These are phyloP conservation scores for Albula goreensis DNA, from an alignment of 2,113 vertebrate genomes.

Conservation along the genomic window DNA sequence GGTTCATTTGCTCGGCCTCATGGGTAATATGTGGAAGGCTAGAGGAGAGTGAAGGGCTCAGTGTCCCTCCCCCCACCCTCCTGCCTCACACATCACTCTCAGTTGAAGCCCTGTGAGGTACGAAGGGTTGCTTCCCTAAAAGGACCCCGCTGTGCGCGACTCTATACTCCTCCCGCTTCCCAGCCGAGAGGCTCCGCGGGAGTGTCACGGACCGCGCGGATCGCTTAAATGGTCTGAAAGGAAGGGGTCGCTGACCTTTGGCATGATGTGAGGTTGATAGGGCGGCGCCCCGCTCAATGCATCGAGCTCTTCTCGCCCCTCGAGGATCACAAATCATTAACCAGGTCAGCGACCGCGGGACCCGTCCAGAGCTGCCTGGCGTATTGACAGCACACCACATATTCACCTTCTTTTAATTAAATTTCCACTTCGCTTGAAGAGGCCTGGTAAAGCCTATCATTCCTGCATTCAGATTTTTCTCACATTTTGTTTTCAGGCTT, in stretches of 20 bases:
- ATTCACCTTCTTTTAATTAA: background rate
- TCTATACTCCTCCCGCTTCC: conserved; percentile 6
- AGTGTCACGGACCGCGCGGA: background rate
- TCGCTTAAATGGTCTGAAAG: background rate
- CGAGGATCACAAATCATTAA: conserved; percentile 14
- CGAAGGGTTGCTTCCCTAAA: background rate
- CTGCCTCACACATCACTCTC: background rate
- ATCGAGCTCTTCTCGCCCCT: background rate
- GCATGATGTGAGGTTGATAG: conserved; percentile 13
- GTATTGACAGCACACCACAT: background rate
- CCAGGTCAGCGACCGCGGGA: conserved; percentile 15
- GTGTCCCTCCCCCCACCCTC: background rate
- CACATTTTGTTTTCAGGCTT: too few species aligned
- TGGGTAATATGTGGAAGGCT: background rate
- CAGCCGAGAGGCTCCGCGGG: background rate
- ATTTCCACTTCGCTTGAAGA: background rate
- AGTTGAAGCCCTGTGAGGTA: background rate
- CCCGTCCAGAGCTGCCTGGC: background rate
- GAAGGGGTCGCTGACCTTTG: conserved; percentile 25
- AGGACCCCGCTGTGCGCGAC: background rate
- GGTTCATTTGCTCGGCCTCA: background rate
- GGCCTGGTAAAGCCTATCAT: background rate
- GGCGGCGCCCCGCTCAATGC: background rate
- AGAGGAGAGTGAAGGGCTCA: background rate
- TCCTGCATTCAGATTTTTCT: background rate